Base-by-base conservation (phyloP, 2,797 vertebrate species). In the Pipistrellus kuhlii region DNA sequence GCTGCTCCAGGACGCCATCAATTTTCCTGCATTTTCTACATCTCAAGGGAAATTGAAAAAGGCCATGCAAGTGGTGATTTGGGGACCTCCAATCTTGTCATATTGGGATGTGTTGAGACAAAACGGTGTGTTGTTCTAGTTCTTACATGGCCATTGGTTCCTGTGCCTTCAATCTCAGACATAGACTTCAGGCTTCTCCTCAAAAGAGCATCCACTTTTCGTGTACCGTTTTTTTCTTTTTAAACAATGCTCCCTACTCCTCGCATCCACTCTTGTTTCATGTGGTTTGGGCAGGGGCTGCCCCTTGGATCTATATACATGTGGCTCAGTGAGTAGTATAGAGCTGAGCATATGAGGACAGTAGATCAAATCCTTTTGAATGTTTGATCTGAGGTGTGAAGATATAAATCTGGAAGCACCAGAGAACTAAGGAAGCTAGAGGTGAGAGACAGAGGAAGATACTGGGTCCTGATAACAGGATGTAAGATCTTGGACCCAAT, bases 1-100 rank as follows among this genome's bases (percentile, higher is more conserved):
- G 4, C n/a, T 8, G 59, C 18, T 81, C 7, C 48, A 57, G 17
- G 5, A 76, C 35, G 35, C 5, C 13, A 57, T 84, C 55, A 69
- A 75, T 80, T 80, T 72, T 69, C 59, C 30, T 85, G 69, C 48
- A 73, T 88, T 85, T 81, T 91, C 66, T 84, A 2, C 32, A 84
- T 81, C 30, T 55, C 32, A 35, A 95, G 35, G 44, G 81, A 93
- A 83, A 86, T 20, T 53, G 17, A 9, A 72, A 72, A 93, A 88
- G 53, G 3, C 1, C 48, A 55, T 17, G 7, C 21, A 68, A 62
- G 30, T 84, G 25, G 66, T 27, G 10, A 89, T 80, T 68, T 82
- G 53, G 35, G n/a, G 9, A 64, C 25, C 7, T 85, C 48, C 27
- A 64, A n/a, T 38, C n/a, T 82, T 88, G 13, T 66, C n/a, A 73